A percentile compares a stretch with the other conserved stretches of the same genome.
Conservation (phyloP, 2,888 invertebrate species). For the Scelioninae gen. 2 region DNA sequence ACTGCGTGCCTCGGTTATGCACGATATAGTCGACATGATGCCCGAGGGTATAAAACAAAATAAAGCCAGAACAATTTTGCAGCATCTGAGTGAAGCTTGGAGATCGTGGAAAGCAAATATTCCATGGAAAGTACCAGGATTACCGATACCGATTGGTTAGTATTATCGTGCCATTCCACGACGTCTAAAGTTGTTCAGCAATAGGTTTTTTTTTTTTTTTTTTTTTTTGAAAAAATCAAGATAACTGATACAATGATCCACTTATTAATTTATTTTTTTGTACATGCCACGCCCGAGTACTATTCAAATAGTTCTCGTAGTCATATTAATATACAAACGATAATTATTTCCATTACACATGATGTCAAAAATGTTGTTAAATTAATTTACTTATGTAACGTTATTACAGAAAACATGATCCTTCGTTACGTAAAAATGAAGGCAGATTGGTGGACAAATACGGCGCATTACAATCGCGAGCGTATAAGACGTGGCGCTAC, state of each 20-base stretch:
- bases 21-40: conserved; percentile 99
- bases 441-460: conserved; percentile 99
- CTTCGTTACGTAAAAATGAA: conserved; percentile 99
- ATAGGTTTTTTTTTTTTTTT: too few relatives aligned
- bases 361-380: too few relatives aligned
- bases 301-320: too few relatives aligned
- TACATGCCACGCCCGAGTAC: too few relatives aligned
- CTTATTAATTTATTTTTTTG: too few relatives aligned
- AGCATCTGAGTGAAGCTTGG: conserved; percentile 99
- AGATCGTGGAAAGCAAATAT: conserved; percentile 99
- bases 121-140: conserved; percentile 99
- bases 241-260: too few relatives aligned
- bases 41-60: conserved; percentile 99
- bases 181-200: too few relatives aligned
- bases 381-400: too few relatives aligned
- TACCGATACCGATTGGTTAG: conserved; percentile 92
- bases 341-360: too few relatives aligned
- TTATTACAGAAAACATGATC: conserved; percentile 95
- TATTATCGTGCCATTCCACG: conserved; percentile 1
- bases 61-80: conserved; percentile 98
- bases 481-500: conserved; percentile 99
- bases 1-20: conserved; percentile 96
- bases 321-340: too few relatives aligned
- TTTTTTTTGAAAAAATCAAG: too few relatives aligned
- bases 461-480: conserved; percentile 99